Percentiles rank a stretch among this genome's conserved stretches.
These are phyloP conservation scores for Myzus persicae DNA, from an alignment of 1,140 invertebrate species.

Conservation along the genomic window DNA sequence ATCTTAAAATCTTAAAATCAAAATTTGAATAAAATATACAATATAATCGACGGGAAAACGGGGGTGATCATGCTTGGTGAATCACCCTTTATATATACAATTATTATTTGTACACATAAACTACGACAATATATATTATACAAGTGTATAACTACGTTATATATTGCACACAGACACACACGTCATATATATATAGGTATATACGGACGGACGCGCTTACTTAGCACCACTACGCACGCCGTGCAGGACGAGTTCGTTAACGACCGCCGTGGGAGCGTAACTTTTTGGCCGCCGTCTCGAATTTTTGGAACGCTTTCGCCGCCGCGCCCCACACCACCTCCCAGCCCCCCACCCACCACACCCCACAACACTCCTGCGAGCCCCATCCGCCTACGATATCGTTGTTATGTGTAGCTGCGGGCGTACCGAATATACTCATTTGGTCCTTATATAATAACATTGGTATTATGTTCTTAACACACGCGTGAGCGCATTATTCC, in stretches of 20 bases:
- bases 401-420: not conserved
- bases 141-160: not conserved
- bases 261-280: constrained; percentile 46
- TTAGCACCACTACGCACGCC: not conserved
- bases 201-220: constrained; percentile 33
- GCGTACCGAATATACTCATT: not conserved
- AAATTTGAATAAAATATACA: not conserved
- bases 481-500: not conserved
- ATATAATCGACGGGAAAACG: not conserved
- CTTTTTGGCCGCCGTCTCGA: constrained; percentile 34
- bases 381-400: not conserved
- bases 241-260: constrained; percentile 16
- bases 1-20: not conserved
- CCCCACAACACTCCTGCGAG: not conserved
- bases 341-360: too few species aligned
- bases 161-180: not conserved
- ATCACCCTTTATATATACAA: not conserved
- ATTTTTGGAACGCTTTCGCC: constrained; percentile 18
- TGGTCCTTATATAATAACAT: not conserved
- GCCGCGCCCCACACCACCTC: too few species aligned
- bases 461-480: not conserved
- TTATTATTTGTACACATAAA: not conserved
- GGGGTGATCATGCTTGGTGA: not conserved
- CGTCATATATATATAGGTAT: too few species aligned
- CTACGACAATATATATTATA: not conserved